Percentiles rank a stretch among this genome's conserved stretches.
Conservation (phyloP, 2,113 vertebrate genomes). For the Dasyornis broadbenti region DNA sequence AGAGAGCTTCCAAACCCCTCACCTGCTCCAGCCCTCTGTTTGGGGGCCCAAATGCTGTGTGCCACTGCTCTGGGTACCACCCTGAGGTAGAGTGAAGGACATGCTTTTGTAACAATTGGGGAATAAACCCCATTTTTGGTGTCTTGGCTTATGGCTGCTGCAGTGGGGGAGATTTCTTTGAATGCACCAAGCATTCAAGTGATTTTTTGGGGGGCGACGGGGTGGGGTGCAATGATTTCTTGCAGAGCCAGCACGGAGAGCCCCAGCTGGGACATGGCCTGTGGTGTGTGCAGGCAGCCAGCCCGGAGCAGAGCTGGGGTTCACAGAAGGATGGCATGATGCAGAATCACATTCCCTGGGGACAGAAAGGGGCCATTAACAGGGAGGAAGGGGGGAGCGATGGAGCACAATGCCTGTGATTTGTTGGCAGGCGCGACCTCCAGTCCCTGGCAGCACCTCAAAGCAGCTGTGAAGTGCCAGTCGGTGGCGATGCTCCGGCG, state of each 20-base stretch:
- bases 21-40: fast-evolving
- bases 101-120: background rate
- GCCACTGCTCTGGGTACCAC: background rate
- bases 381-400: background rate
- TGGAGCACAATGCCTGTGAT: constrained; percentile 25
- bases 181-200: background rate
- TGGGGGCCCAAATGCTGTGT: background rate
- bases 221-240: background rate
- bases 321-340: background rate
- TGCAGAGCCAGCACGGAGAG: fast-evolving
- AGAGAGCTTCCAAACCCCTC: background rate
- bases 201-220: background rate
- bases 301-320: background rate
- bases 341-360: background rate
- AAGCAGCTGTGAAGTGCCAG: constrained; percentile 51
- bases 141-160: background rate
- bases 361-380: constrained; percentile 36
- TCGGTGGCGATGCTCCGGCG: background rate
- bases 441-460: constrained; percentile 51
- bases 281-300: background rate
- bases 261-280: background rate
- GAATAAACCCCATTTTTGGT: background rate
- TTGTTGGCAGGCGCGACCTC: background rate
- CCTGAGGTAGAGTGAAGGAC: background rate
- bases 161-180: background rate